These are phyloP conservation scores for Antigone vipio DNA, from an alignment of 2,113 vertebrate genomes.

Conservation along the genomic window DNA sequence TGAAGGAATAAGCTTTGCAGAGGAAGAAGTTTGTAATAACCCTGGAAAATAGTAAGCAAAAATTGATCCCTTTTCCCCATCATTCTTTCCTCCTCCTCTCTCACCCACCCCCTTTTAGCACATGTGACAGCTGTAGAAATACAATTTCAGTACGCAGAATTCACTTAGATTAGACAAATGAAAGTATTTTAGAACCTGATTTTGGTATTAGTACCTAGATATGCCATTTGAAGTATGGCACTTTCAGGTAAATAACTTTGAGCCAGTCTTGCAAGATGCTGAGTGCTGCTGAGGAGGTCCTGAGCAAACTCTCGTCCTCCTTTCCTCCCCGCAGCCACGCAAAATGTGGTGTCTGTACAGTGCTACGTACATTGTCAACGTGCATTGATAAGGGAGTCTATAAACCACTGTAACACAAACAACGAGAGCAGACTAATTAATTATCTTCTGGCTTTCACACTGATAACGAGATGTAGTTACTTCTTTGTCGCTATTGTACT, in stretches of 20 bases:
- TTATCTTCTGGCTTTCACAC: neutral
- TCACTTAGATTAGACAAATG: neutral
- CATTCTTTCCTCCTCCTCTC: neutral
- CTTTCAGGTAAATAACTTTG: neutral
- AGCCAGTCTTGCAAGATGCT: neutral
- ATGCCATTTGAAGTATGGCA: neutral
- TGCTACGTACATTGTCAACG: fast-evolving
- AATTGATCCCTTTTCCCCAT: neutral
- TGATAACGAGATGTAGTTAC: neutral
- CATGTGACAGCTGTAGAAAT: neutral
- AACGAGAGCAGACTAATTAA: neutral
- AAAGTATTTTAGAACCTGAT: neutral
- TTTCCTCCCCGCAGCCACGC: neutral
- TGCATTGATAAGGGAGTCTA: too few species aligned
- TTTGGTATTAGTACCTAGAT: neutral
- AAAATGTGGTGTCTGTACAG: neutral
- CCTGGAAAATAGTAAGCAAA: neutral
- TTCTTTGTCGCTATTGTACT: neutral
- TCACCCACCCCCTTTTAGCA: neutral
- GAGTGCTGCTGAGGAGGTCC: neutral
- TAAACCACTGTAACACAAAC: neutral
- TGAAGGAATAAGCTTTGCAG: neutral
- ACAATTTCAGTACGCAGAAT: neutral
- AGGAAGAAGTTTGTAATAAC: neutral
- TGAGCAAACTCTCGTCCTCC: neutral